These are phyloP conservation scores for Pachyuromys duprasi DNA, from an alignment of 2,797 vertebrate genomes.

Conservation along the genomic window DNA sequence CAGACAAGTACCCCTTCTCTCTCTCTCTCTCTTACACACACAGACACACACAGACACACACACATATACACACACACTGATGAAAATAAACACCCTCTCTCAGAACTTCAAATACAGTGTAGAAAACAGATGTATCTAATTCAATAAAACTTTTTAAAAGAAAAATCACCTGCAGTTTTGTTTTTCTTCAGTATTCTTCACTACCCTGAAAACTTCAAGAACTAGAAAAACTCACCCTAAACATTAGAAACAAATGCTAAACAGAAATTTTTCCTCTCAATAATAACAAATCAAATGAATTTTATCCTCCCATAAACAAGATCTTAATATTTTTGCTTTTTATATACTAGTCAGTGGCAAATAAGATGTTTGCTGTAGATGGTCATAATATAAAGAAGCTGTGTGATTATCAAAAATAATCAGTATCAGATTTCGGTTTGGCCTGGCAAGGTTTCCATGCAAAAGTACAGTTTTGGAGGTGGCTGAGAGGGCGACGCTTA, in stretches of 20 bases:
- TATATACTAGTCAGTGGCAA: neutral
- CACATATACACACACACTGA: neutral
- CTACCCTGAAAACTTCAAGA: conserved; percentile 17
- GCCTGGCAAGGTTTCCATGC: conserved; percentile 11
- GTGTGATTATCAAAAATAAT: neutral
- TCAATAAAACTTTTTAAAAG: conserved; percentile 14
- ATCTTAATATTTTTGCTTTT: conserved; percentile 4
- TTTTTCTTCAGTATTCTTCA: conserved; percentile 46
- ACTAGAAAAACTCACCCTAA: neutral
- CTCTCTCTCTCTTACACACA: neutral
- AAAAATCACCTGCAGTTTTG: conserved; percentile 7
- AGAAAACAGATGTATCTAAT: conserved; percentile 35
- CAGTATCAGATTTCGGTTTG: neutral
- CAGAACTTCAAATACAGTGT: neutral
- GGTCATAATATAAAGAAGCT: neutral
- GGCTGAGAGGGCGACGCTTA: neutral
- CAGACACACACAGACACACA: neutral
- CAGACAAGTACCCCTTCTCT: neutral
- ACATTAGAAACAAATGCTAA: conserved; percentile 40
- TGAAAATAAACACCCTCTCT: neutral
- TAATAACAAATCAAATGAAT: conserved; percentile 37
- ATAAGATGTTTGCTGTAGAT: neutral
- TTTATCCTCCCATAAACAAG: conserved; percentile 24
- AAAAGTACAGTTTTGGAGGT: neutral
- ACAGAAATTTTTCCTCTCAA: neutral